Percentiles rank a stretch among this genome's conserved stretches.
Evolutionary conservation across 2,888 invertebrate genomes (phyloP).

Genomic region (Anoncus sp.): DNA sequence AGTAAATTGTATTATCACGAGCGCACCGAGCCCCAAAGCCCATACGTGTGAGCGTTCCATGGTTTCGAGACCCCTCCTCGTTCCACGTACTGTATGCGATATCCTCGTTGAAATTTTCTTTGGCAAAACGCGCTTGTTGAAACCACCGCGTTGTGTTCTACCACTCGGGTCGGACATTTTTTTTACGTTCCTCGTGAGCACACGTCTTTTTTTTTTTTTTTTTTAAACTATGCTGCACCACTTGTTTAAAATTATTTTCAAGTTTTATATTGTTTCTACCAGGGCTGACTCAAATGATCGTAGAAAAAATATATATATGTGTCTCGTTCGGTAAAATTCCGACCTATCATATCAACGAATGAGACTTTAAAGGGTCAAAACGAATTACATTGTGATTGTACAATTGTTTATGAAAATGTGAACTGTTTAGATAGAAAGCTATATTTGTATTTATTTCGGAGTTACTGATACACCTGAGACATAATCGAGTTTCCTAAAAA

Average conservation of each 20-base stretch:
- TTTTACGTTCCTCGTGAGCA: conserved; percentile 10
- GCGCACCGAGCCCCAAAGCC: conserved; percentile 43
- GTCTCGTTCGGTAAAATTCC: conserved; percentile 3
- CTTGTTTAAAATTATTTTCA: conserved; percentile 29
- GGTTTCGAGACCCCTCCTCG: conserved; percentile 38
- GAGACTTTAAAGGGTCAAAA: too few relatives aligned
- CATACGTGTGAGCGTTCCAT: conserved; percentile 49
- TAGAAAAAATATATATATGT: conserved; percentile 2
- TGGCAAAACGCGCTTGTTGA: conserved; percentile 56
- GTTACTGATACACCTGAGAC: too few relatives aligned
- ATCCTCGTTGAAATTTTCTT: conserved; percentile 61
- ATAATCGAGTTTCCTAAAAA: too few relatives aligned
- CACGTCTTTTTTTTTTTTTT: neutral
- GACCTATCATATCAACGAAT: too few relatives aligned
- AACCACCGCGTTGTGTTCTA: conserved; percentile 50
- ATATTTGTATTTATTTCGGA: too few relatives aligned
- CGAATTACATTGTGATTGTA: too few relatives aligned
- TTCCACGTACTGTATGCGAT: conserved; percentile 32
- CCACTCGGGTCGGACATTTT: conserved; percentile 22
- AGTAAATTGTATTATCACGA: conserved; percentile 81
- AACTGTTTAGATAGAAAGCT: too few relatives aligned
- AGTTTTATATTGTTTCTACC: conserved; percentile 7
- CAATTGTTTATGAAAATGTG: too few relatives aligned
- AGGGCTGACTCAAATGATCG: conserved; percentile 30
- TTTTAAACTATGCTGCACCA: conserved; percentile 20